These are phyloP conservation scores for Menidia beryllina DNA, from an alignment of 2,113 vertebrate species.

Conservation along the genomic window DNA sequence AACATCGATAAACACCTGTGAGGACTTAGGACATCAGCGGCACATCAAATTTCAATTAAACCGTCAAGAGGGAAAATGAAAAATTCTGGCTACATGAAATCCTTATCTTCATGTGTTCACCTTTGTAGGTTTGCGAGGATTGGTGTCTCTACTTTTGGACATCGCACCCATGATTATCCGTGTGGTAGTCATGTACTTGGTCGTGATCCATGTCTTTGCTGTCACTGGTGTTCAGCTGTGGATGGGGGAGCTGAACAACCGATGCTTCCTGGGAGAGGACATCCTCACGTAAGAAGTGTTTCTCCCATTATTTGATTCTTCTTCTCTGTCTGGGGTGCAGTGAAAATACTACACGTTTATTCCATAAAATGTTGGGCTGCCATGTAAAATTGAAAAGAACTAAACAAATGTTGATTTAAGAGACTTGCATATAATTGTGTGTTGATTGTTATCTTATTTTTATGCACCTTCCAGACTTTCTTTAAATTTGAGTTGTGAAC, in stretches of 20 bases:
- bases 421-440: no score
- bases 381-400: background rate
- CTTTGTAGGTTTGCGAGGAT: constrained; percentile 83
- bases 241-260: constrained; percentile 34
- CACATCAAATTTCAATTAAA: no score
- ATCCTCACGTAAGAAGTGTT: constrained; percentile 15
- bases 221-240: constrained; percentile 85
- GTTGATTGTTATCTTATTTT: no score
- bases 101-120: background rate
- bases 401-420: no score
- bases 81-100: no score
- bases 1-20: no score
- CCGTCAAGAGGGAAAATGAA: no score
- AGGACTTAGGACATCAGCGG: no score
- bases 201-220: constrained; percentile 77
- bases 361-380: no score
- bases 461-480: no score
- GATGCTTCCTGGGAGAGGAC: constrained; percentile 48
- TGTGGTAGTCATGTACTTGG: constrained; percentile 85
- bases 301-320: background rate
- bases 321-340: background rate
- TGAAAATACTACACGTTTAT: no score
- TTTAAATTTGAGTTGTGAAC: no score
- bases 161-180: constrained; percentile 85
- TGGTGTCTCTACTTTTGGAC: constrained; percentile 85